Base-by-base conservation (phyloP, 2,888 invertebrate species). In the Oscheius onirici region DNA sequence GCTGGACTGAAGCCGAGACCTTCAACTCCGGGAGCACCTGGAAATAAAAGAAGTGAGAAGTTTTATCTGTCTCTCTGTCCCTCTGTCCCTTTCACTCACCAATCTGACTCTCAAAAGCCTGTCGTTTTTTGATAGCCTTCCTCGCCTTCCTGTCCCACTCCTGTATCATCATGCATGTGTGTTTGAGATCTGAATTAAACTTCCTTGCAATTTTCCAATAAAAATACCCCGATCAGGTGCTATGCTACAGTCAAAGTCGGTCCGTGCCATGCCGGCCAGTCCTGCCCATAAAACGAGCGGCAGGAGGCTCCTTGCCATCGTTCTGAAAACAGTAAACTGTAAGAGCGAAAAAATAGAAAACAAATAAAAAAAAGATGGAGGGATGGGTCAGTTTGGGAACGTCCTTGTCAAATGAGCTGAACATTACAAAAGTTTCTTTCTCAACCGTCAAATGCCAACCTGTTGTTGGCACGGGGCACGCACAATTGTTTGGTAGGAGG, bases 91-190 rank as follows among this genome's bases (percentile, higher is more conserved):
- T n/a, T 13, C 22, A 69, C 72, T 63, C 28, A 58, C 78, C 79
- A 26, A 74, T 73, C 41, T 71, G 68, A 51, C 51, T 75, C 74
- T 81, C 65, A 66, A 78, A 79, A 5, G 71, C 75, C 51, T 82
- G 82, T 41, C 82, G 63, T 49, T 79, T 80, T 49, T 76, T 57
- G 40, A 82, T 78, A 11, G 76, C 79, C 57, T 80, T 82, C 34
- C 82, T 22, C 1, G 80, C 80, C 0, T 66, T 78, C 61, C 71
- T 69, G 66, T 82, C 82, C 82, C 77, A 79, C 41, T 82, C 78
- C 55, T 82, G 79, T 6, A 82, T 77, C 82, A 82, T 82, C 43
- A 74, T 67, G 68, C 82, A 82, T 6, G 79, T 78, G 20, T 73
- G 73, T 22, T 71, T 63, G 69, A 78, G 77, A 60, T 82, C 82